phyloP scores from a whole-genome alignment of 2,113 vertebrate species.

The Calyptomena viridis region DNA sequence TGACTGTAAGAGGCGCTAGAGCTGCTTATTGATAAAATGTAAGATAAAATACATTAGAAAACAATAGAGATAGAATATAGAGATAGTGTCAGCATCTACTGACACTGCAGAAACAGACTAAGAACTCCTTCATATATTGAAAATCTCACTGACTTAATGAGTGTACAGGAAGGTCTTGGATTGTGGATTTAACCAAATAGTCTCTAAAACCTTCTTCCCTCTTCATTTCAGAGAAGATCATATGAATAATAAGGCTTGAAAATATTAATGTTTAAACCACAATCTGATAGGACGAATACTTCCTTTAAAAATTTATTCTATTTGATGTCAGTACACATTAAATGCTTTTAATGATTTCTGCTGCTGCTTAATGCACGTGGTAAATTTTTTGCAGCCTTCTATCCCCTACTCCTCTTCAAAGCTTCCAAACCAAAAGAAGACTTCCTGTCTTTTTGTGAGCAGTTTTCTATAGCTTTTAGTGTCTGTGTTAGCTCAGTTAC shows the following conservation, averaged over 20 bases:
- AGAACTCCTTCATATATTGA: background rate
- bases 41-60: background rate
- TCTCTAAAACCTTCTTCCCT: background rate
- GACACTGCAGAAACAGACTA: background rate
- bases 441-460: background rate
- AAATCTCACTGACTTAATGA: background rate
- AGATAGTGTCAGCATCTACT: too few species aligned
- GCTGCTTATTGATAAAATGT: background rate
- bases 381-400: background rate
- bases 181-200: background rate
- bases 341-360: background rate
- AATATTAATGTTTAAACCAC: background rate
- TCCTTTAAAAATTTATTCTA: background rate
- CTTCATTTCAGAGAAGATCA: background rate
- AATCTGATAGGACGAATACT: background rate
- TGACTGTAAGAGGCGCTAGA: background rate
- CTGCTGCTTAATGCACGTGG: background rate
- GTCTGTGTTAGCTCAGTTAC: background rate
- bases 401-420: background rate
- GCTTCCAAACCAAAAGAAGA: background rate
- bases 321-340: background rate
- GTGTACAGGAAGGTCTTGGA: background rate
- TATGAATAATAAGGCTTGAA: background rate
- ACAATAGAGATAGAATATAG: background rate
- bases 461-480: background rate